A percentile compares a stretch with the other conserved stretches of the same genome.
These are phyloP conservation scores for Peromyscus leucopus DNA, from an alignment of 2,113 vertebrate species.

Conservation along the genomic window DNA sequence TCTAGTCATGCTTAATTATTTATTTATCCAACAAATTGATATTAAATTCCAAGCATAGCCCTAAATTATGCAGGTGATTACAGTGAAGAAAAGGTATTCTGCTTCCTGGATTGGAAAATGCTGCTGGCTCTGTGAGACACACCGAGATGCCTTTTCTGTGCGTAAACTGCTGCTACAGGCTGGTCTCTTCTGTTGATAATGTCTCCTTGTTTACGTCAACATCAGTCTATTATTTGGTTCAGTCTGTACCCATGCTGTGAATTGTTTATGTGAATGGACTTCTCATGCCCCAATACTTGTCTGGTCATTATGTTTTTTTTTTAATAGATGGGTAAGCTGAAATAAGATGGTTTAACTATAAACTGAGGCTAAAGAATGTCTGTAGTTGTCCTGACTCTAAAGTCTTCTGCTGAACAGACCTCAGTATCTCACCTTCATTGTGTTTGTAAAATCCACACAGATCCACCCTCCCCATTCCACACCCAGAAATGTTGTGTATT, in stretches of 20 bases:
- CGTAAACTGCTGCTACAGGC: neutral
- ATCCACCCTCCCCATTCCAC: neutral
- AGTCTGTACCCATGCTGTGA: rapidly evolving
- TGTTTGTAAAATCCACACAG: neutral
- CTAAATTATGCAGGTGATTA: constrained; percentile 8
- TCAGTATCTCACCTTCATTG: neutral
- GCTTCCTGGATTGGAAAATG: neutral
- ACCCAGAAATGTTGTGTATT: no score
- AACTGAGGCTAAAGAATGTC: neutral
- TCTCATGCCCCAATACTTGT: neutral
- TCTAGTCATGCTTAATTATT: constrained; percentile 72
- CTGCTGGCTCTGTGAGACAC: neutral
- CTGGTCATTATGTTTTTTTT: neutral
- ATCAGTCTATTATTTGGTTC: neutral
- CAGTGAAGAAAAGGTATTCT: neutral
- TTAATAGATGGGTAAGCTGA: neutral
- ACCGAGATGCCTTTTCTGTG: rapidly evolving
- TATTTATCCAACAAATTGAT: constrained; percentile 62
- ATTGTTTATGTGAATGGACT: no score
- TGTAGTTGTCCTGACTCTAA: neutral
- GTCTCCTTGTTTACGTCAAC: neutral
- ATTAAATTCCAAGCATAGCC: constrained; percentile 40
- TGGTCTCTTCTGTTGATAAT: neutral
- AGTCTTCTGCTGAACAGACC: neutral
- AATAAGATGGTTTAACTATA: neutral